Conservation (phyloP, 1,140 invertebrate species). For the Apis laboriosa region DNA sequence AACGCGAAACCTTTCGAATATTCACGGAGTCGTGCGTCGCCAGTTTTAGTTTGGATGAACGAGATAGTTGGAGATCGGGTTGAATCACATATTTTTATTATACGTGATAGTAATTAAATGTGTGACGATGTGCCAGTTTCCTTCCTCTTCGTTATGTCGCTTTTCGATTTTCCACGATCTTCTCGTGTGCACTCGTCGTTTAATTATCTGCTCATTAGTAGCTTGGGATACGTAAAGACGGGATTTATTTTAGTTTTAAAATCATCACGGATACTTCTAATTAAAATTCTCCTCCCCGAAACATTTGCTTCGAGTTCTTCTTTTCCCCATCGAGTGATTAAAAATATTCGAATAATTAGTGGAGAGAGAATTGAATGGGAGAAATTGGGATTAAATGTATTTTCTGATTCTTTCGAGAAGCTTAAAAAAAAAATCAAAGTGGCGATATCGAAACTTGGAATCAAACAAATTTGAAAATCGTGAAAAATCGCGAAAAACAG, state of each 20-base stretch:
- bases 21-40: not conserved
- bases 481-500: not conserved
- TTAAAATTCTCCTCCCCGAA: not conserved
- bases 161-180: constrained; percentile 5
- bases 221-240: not conserved
- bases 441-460: not conserved
- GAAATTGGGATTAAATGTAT: no score
- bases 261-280: not conserved
- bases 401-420: not conserved
- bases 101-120: not conserved
- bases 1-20: no score
- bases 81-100: not conserved
- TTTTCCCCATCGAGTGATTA: no score
- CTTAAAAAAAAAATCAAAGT: not conserved
- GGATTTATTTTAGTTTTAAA: not conserved
- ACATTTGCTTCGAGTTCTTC: not conserved
- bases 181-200: not conserved
- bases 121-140: not conserved
- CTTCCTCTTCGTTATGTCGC: not conserved
- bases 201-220: constrained; percentile 19
- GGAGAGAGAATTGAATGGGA: no score
- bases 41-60: constrained; percentile 19
- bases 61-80: not conserved
- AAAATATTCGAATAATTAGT: no score
- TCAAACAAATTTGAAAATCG: not conserved